Percentiles rank a stretch among this genome's conserved stretches.
phyloP scores from a whole-genome alignment of 2,113 vertebrate species.

The Calonectris borealis region DNA sequence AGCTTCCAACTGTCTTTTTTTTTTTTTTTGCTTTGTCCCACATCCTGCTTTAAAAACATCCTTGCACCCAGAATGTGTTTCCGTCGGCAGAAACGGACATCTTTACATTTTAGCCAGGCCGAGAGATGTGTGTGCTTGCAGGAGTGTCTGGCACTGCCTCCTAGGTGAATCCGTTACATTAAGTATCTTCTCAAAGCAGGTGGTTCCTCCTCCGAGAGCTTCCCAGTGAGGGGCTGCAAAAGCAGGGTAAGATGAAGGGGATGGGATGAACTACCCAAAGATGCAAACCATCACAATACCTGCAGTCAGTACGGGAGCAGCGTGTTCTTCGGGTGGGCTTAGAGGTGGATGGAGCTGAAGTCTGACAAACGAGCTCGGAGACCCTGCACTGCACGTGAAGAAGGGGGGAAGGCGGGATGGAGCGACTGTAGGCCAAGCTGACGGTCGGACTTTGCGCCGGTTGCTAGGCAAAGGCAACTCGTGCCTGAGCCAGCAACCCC shows the following conservation, averaged over 20 bases:
- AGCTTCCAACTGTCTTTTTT: background rate
- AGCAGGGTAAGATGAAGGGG: background rate
- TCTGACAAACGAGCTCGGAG: background rate
- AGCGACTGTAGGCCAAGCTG: background rate
- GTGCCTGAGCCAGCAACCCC: background rate
- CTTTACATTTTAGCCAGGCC: background rate
- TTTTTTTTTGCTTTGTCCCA: background rate
- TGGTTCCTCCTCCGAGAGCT: background rate
- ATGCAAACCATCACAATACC: background rate
- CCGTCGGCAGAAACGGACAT: background rate
- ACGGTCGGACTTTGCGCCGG: background rate
- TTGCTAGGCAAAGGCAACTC: constrained; percentile 47
- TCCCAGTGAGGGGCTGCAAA: background rate
- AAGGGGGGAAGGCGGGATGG: background rate
- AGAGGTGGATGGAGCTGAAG: background rate
- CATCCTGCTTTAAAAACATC: background rate
- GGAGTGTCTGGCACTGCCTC: rapidly evolving
- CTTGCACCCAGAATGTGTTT: background rate
- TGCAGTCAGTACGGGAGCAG: rapidly evolving
- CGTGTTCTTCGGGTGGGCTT: rapidly evolving
- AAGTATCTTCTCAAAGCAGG: background rate
- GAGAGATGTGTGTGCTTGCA: background rate
- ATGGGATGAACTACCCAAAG: rapidly evolving
- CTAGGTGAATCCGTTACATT: background rate
- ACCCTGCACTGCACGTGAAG: background rate